Conservation (phyloP, 2,888 invertebrate genomes). For the Zaprionus bogoriensis region DNA sequence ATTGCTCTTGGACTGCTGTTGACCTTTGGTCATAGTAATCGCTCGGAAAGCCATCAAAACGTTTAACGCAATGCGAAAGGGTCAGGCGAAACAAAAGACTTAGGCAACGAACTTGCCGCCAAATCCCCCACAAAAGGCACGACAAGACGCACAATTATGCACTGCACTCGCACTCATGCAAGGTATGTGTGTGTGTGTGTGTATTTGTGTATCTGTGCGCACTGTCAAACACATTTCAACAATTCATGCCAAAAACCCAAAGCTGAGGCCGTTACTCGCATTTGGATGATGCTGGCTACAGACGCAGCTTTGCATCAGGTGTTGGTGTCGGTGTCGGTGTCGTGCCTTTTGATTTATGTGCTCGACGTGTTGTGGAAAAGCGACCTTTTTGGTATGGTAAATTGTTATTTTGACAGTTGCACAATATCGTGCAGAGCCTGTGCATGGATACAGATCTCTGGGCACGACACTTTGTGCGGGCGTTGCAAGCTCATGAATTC, state of each 20-base stretch:
- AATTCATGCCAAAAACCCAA: constrained; percentile 15
- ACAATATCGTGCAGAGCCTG: constrained; percentile 69
- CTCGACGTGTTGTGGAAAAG: constrained; percentile 32
- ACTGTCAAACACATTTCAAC: constrained; percentile 43
- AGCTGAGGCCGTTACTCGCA: background rate
- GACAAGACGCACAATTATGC: constrained; percentile 38
- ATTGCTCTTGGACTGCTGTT: constrained; percentile 58
- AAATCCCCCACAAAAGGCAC: constrained; percentile 40
- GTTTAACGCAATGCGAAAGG: constrained; percentile 47
- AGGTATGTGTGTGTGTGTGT: no score
- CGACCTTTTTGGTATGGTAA: constrained; percentile 59
- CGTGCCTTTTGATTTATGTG: constrained; percentile 61
- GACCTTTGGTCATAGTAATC: constrained; percentile 60
- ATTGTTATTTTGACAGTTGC: constrained; percentile 76
- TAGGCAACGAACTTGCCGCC: constrained; percentile 68
- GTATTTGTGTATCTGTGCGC: constrained; percentile 46
- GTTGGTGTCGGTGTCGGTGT: constrained; percentile 13
- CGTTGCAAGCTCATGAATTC: constrained; percentile 58
- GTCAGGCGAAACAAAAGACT: constrained; percentile 69
- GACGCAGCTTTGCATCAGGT: constrained; percentile 35
- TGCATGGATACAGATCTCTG: constrained; percentile 62
- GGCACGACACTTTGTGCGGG: constrained; percentile 65
- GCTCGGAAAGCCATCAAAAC: constrained; percentile 35
- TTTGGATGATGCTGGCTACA: constrained; percentile 21
- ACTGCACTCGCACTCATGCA: constrained; percentile 48